Conservation (phyloP, 2,113 vertebrate genomes). For the Machaerirhynchus nigripectus region DNA sequence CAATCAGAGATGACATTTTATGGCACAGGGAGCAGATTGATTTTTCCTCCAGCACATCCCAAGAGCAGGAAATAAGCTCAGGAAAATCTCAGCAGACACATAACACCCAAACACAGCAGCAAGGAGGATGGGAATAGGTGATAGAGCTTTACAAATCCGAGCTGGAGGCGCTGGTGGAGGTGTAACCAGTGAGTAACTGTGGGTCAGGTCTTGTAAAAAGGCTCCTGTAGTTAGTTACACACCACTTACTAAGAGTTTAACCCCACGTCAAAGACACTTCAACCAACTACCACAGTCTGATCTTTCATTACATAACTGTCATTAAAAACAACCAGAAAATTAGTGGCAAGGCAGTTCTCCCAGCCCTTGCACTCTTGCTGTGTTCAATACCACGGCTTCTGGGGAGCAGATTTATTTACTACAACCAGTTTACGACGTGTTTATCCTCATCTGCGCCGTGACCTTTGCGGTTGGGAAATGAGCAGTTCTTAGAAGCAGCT, state of each 20-base stretch:
- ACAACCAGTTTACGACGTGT: background rate
- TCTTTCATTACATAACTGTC: background rate
- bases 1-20: background rate
- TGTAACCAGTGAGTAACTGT: background rate
- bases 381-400: background rate
- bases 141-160: background rate
- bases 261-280: background rate
- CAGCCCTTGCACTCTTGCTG: background rate
- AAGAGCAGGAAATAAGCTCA: background rate
- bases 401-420: background rate
- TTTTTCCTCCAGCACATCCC: background rate
- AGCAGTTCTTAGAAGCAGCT: background rate
- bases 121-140: background rate
- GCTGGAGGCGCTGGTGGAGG: background rate
- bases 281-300: rapidly evolving
- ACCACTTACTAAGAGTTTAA: background rate
- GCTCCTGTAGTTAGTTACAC: background rate
- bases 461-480: background rate
- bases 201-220: background rate
- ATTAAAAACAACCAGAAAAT: background rate
- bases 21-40: background rate
- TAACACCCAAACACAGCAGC: background rate
- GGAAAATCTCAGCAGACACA: background rate
- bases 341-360: background rate
- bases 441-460: background rate